phyloP scores from a whole-genome alignment of 2,113 vertebrate genomes.

The Dryoscopus gambensis region DNA sequence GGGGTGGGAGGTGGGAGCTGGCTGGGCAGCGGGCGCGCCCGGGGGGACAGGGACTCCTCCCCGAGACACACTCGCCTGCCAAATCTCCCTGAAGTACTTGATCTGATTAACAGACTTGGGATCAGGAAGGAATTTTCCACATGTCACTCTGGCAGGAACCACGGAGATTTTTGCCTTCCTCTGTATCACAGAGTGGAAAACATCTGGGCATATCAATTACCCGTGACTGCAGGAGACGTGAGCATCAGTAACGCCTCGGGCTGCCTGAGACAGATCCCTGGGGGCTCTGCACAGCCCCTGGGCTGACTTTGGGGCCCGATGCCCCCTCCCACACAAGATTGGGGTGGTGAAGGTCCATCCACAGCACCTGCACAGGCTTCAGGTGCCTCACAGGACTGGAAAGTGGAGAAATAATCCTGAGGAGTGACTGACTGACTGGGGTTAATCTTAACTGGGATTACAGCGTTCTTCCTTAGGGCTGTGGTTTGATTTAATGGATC shows the following conservation, averaged over 20 bases:
- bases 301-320: neutral
- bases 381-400: neutral
- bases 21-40: rapidly evolving
- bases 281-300: neutral
- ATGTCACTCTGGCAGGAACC: neutral
- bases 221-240: neutral
- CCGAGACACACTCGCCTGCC: rapidly evolving
- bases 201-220: slow-evolving; percentile 16
- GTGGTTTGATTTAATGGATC: neutral
- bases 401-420: neutral
- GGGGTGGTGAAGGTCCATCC: neutral
- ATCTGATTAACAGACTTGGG: neutral
- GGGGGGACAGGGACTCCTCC: neutral
- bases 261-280: neutral
- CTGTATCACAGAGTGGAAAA: neutral
- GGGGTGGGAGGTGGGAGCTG: neutral
- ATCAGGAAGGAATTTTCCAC: slow-evolving; percentile 28
- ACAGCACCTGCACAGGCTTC: neutral
- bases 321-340: rapidly evolving
- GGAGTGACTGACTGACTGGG: neutral
- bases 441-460: neutral
- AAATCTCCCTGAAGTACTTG: neutral
- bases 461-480: neutral
- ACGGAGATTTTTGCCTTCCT: neutral
- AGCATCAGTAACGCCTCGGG: neutral